These are phyloP conservation scores for Athalia circularis DNA, from an alignment of 2,888 invertebrate species.

Conservation along the genomic window DNA sequence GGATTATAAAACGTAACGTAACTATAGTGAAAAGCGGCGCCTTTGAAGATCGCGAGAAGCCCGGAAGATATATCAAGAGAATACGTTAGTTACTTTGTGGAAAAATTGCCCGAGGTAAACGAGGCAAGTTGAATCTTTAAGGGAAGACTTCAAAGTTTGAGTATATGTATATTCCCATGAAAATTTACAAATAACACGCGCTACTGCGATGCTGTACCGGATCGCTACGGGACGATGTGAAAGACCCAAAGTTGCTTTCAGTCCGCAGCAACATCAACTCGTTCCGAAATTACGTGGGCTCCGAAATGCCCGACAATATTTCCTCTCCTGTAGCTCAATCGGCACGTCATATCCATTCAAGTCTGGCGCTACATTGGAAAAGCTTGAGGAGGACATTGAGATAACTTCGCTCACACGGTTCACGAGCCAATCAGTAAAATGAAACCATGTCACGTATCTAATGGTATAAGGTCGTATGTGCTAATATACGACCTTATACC, in stretches of 20 bases:
- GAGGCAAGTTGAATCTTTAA: slow-evolving; percentile 15
- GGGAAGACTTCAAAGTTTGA: slow-evolving; percentile 66
- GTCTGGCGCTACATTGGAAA: background rate
- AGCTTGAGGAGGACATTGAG: no score
- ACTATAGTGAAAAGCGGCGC: background rate
- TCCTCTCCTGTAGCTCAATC: background rate
- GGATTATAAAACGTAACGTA: slow-evolving; percentile 6
- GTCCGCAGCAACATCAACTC: background rate
- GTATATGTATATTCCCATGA: slow-evolving; percentile 75
- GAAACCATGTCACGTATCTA: no score
- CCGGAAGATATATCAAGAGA: slow-evolving; percentile 4
- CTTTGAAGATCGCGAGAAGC: slow-evolving; percentile 16
- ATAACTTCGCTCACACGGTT: no score
- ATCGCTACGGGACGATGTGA: slow-evolving; percentile 1
- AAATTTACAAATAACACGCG: background rate
- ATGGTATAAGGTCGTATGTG: no score
- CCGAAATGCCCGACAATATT: background rate
- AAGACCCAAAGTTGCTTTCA: background rate
- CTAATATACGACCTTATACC: no score
- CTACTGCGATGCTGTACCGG: background rate
- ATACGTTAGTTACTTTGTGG: slow-evolving; percentile 14
- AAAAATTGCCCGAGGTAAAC: slow-evolving; percentile 1
- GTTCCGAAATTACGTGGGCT: slow-evolving; percentile 9
- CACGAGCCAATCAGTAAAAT: no score
- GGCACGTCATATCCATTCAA: background rate